Evolutionary conservation across 2,888 invertebrate species (phyloP).

Genomic region (Dryobotodes eremita): DNA sequence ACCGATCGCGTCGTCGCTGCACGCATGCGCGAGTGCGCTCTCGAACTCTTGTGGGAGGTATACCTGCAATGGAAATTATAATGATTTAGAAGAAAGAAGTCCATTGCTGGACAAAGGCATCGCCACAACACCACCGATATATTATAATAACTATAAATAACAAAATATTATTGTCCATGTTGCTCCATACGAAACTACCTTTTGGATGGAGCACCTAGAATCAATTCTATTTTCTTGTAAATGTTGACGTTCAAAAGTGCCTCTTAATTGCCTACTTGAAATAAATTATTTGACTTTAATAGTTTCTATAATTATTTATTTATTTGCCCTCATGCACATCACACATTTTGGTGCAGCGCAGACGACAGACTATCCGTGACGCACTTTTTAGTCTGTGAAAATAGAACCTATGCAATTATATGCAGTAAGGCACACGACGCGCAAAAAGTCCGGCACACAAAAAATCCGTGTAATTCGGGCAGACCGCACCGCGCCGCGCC

Average conservation of each 20-base stretch:
- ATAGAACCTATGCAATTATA: too few species aligned
- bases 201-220: background rate
- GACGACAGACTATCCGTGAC: too few species aligned
- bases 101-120: background rate
- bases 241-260: background rate
- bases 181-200: background rate
- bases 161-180: background rate
- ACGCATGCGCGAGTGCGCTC: slow-evolving; percentile 86
- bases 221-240: background rate
- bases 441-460: too few species aligned
- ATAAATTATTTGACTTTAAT: background rate
- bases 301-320: background rate
- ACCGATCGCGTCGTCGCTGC: slow-evolving; percentile 86
- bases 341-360: background rate
- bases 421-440: too few species aligned
- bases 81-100: background rate
- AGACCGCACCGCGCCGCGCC: too few species aligned
- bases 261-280: background rate
- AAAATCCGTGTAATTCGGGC: too few species aligned
- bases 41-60: slow-evolving; percentile 88
- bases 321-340: background rate
- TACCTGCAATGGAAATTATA: slow-evolving; percentile 74
- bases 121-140: background rate
- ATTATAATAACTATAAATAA: too few species aligned
- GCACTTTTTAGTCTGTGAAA: too few species aligned